These are phyloP conservation scores for Endotricha flammealis DNA, from an alignment of 2,888 invertebrate genomes.

Conservation along the genomic window DNA sequence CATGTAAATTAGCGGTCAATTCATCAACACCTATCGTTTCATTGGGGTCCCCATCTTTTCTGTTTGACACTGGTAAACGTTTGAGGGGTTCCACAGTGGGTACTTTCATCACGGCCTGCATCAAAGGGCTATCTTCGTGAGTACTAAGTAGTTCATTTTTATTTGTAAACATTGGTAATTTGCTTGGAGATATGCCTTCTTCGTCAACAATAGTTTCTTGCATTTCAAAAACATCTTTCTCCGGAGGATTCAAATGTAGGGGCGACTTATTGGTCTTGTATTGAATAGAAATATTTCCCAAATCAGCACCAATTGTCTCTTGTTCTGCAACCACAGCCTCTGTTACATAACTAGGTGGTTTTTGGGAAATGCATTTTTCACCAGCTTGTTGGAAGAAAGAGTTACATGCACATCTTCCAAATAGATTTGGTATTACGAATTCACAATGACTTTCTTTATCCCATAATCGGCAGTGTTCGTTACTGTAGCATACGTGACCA, in stretches of 20 bases:
- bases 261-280: constrained; percentile 29
- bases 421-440: constrained; percentile 92
- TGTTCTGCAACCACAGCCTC: constrained; percentile 64
- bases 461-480: constrained; percentile 92
- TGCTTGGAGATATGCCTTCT: constrained; percentile 55
- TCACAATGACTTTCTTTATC: constrained; percentile 91
- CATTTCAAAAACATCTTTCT: constrained; percentile 37
- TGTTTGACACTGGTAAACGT: constrained; percentile 46
- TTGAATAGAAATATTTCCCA: constrained; percentile 8
- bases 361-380: constrained; percentile 79
- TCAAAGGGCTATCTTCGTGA: constrained; percentile 61
- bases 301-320: constrained; percentile 36
- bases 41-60: constrained; percentile 63
- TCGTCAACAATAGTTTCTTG: constrained; percentile 34
- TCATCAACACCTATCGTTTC: constrained; percentile 60
- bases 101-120: constrained; percentile 64
- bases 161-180: constrained; percentile 48
- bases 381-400: constrained; percentile 81
- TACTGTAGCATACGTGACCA: constrained; percentile 92
- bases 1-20: constrained; percentile 67
- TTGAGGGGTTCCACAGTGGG: constrained; percentile 56
- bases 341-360: constrained; percentile 44
- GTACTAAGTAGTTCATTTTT: constrained; percentile 61
- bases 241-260: constrained; percentile 26
- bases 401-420: constrained; percentile 92